Percentiles rank a stretch among this genome's conserved stretches.
Conservation (phyloP, 2,113 vertebrate genomes). For the Tinamus guttatus region DNA sequence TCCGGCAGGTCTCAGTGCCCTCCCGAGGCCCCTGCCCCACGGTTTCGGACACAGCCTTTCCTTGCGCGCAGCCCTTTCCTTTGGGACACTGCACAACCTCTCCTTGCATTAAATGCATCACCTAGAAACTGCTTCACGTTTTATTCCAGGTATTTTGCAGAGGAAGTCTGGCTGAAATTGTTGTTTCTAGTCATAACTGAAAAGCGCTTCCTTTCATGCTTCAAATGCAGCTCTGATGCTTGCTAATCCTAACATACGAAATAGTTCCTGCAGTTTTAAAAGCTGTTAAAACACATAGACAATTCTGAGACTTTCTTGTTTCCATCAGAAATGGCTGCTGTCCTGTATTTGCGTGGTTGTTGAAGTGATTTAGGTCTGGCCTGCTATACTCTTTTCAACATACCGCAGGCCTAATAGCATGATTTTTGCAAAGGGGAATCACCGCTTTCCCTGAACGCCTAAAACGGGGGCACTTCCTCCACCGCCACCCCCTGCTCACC, state of each 20-base stretch:
- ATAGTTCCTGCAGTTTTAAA: neutral
- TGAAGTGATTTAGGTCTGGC: neutral
- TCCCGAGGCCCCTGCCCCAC: neutral
- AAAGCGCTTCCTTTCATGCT: neutral
- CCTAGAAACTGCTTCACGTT: neutral
- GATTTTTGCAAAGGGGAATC: neutral
- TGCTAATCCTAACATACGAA: neutral
- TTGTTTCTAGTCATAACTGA: neutral
- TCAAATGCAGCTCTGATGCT: neutral
- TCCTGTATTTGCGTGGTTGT: neutral
- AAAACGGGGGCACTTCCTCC: too few species aligned
- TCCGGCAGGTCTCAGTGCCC: neutral
- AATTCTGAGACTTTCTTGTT: neutral
- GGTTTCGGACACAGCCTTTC: neutral
- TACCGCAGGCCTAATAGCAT: conserved; percentile 24
- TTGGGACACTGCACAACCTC: neutral
- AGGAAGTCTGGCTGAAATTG: neutral
- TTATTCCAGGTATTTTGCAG: neutral
- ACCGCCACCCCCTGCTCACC: neutral
- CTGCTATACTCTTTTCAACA: neutral
- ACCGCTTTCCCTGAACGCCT: neutral
- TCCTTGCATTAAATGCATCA: neutral
- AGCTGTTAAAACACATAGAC: neutral
- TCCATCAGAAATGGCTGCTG: neutral
- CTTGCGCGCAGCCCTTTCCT: neutral